These are phyloP conservation scores for Drosophila acutilabella DNA, from an alignment of 2,888 invertebrate species.

Conservation along the genomic window DNA sequence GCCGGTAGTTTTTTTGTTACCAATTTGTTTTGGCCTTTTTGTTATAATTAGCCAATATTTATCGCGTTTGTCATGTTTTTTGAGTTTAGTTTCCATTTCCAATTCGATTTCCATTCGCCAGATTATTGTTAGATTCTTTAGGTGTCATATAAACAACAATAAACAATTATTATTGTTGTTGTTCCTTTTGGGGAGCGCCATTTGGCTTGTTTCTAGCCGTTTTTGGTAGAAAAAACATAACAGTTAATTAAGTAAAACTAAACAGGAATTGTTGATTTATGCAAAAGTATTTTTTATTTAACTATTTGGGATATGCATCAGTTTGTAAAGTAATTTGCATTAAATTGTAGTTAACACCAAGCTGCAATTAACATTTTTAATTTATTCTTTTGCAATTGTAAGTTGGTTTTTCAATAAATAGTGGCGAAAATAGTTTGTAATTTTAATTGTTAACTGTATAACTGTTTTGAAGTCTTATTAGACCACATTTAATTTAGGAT, in stretches of 20 bases:
- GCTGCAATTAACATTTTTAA: constrained; percentile 3
- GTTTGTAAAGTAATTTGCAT: constrained; percentile 65
- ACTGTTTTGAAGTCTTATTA: no score
- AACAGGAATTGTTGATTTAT: constrained; percentile 28
- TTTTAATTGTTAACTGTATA: no score
- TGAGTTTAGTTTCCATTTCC: constrained; percentile 29
- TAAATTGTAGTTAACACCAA: constrained; percentile 72
- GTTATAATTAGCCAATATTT: constrained; percentile 73
- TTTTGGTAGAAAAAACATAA: constrained; percentile 24
- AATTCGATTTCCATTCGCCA: constrained; percentile 11
- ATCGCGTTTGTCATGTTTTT: constrained; percentile 30
- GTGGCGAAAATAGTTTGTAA: no score
- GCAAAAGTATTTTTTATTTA: constrained; percentile 60
- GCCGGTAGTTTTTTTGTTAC: constrained; percentile 29
- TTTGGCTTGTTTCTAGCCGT: constrained; percentile 14
- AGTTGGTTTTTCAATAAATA: not conserved
- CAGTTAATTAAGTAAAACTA: constrained; percentile 65
- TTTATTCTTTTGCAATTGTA: constrained; percentile 4
- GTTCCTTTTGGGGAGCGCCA: constrained; percentile 43
- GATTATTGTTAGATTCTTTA: constrained; percentile 19
- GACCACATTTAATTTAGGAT: no score
- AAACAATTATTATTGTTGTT: constrained; percentile 8
- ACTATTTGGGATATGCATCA: constrained; percentile 67
- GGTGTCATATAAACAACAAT: constrained; percentile 34
- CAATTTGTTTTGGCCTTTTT: constrained; percentile 16